These are phyloP conservation scores for Mechanitis mazaeus DNA, from an alignment of 2,888 invertebrate species.

Conservation along the genomic window DNA sequence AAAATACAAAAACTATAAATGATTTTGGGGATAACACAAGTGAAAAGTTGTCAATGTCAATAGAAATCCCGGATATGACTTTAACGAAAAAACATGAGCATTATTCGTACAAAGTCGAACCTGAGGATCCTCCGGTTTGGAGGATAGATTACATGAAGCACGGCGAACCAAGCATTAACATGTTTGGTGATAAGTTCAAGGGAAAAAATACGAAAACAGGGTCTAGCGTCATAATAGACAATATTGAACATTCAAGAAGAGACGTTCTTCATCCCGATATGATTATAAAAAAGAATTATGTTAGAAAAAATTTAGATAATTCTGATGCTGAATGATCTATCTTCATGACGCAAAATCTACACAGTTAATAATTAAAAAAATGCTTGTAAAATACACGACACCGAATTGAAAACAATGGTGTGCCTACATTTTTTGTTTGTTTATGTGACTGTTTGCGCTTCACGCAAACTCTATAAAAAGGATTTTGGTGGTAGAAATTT, in stretches of 20 bases:
- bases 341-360: neutral
- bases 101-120: conserved; percentile 42
- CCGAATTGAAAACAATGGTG: no score
- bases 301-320: conserved; percentile 37
- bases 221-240: conserved; percentile 43
- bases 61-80: conserved; percentile 46
- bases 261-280: conserved; percentile 60
- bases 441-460: no score
- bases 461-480: no score
- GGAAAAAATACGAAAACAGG: conserved; percentile 50
- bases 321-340: conserved; percentile 37
- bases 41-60: conserved; percentile 58
- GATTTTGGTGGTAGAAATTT: no score
- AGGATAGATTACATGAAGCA: conserved; percentile 66
- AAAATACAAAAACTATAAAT: conserved; percentile 28
- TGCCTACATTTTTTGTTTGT: no score
- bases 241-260: conserved; percentile 44
- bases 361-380: no score
- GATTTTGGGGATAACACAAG: conserved; percentile 47
- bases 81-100: conserved; percentile 39
- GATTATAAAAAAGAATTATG: conserved; percentile 57
- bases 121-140: conserved; percentile 53
- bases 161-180: conserved; percentile 52
- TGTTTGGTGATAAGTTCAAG: conserved; percentile 43
- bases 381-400: no score